Conservation (phyloP, 2,888 invertebrate species). For the Tiliacea aurago region DNA sequence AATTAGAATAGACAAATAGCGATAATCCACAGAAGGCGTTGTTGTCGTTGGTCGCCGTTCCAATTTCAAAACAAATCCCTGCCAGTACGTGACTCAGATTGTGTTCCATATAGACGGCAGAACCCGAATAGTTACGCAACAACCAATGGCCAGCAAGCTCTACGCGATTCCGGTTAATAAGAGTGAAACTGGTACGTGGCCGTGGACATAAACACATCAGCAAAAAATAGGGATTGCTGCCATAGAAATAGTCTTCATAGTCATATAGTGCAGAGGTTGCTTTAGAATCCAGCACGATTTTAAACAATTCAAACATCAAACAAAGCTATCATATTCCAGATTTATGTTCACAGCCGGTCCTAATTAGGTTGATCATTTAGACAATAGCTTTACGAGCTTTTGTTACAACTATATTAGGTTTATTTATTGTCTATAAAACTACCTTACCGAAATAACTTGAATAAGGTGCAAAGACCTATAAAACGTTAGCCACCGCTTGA, state of each 20-base stretch:
- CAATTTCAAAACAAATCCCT: constrained; percentile 90
- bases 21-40: constrained; percentile 87
- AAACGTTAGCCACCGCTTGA: constrained; percentile 13
- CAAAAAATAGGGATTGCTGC: constrained; percentile 61
- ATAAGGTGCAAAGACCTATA: constrained; percentile 21
- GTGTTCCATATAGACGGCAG: constrained; percentile 83
- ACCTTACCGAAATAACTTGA: constrained; percentile 33
- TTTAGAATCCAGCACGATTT: constrained; percentile 30
- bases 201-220: constrained; percentile 67
- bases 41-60: constrained; percentile 85
- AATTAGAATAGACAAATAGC: constrained; percentile 84
- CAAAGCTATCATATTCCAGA: constrained; percentile 50
- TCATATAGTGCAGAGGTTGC: constrained; percentile 44
- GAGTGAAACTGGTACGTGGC: constrained; percentile 82
- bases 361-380: constrained; percentile 53
- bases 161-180: constrained; percentile 78
- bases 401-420: constrained; percentile 58
- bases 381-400: constrained; percentile 62
- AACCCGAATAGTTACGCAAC: constrained; percentile 78
- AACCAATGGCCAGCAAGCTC: constrained; percentile 70
- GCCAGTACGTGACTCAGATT: constrained; percentile 89
- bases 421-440: constrained; percentile 36
- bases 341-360: constrained; percentile 41
- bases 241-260: constrained; percentile 66
- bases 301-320: constrained; percentile 43